Evolutionary conservation across 2,888 invertebrate species (phyloP).

Genomic region (Elysia crispata): DNA sequence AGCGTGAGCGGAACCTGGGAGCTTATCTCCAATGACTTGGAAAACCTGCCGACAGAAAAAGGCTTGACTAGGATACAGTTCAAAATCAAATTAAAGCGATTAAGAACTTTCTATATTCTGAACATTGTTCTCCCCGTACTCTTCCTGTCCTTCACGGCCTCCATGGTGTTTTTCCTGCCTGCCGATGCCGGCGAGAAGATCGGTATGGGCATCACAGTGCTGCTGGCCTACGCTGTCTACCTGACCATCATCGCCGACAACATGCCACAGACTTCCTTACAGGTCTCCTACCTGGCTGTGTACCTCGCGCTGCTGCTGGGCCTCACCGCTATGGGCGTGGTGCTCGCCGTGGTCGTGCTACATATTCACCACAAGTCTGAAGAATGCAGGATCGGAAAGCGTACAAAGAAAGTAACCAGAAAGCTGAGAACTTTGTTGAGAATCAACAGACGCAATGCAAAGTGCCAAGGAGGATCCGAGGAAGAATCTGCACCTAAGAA

Average conservation of each 20-base stretch:
- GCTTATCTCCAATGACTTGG: too few species aligned
- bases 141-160: constrained; percentile 53
- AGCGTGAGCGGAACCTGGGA: too few species aligned
- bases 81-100: constrained; percentile 36
- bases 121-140: constrained; percentile 55
- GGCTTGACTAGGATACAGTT: too few species aligned
- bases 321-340: constrained; percentile 41
- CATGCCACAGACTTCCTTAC: constrained; percentile 55
- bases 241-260: constrained; percentile 55
- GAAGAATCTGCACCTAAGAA: too few species aligned
- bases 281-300: constrained; percentile 46
- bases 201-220: constrained; percentile 55
- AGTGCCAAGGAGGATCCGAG: too few species aligned
- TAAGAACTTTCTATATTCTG: constrained; percentile 48
- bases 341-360: constrained; percentile 48
- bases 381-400: not conserved
- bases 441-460: too few species aligned
- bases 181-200: constrained; percentile 57
- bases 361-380: constrained; percentile 38
- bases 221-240: constrained; percentile 57
- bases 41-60: too few species aligned
- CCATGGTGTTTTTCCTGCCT: constrained; percentile 55
- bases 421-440: too few species aligned
- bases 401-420: too few species aligned
- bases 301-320: constrained; percentile 40